A percentile compares a stretch with the other conserved stretches of the same genome.
Evolutionary conservation across 2,797 vertebrate genomes (phyloP).

Genomic region (Emys orbicularis): DNA sequence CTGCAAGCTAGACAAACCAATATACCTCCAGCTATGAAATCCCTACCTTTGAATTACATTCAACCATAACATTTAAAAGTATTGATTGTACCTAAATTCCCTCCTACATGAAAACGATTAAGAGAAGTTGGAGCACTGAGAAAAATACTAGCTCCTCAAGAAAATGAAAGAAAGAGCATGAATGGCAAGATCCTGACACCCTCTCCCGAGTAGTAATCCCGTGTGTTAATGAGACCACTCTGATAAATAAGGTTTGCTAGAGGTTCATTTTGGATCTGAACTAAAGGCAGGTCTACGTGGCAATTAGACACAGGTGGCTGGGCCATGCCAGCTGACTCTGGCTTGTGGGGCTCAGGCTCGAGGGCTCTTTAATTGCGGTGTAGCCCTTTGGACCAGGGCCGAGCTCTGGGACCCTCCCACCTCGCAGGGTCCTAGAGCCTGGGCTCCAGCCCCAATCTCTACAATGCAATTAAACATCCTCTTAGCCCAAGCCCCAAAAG

Average conservation of each 20-base stretch:
- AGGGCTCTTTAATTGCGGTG: neutral
- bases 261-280: no score
- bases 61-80: neutral
- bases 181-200: neutral
- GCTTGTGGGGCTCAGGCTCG: neutral
- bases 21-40: neutral
- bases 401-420: neutral
- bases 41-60: neutral
- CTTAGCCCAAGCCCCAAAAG: neutral
- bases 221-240: neutral
- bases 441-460: neutral
- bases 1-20: neutral
- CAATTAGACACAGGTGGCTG: neutral
- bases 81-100: neutral
- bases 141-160: neutral
- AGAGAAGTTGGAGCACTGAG: neutral
- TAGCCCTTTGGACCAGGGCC: neutral
- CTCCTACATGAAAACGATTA: neutral
- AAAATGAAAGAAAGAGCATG: neutral
- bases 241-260: no score
- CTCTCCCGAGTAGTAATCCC: neutral
- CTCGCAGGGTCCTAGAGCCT: neutral
- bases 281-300: neutral
- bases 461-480: neutral
- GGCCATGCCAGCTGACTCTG: neutral